These are phyloP conservation scores for Aselliscus stoliczkanus DNA, from an alignment of 2,797 vertebrate species.

Conservation along the genomic window DNA sequence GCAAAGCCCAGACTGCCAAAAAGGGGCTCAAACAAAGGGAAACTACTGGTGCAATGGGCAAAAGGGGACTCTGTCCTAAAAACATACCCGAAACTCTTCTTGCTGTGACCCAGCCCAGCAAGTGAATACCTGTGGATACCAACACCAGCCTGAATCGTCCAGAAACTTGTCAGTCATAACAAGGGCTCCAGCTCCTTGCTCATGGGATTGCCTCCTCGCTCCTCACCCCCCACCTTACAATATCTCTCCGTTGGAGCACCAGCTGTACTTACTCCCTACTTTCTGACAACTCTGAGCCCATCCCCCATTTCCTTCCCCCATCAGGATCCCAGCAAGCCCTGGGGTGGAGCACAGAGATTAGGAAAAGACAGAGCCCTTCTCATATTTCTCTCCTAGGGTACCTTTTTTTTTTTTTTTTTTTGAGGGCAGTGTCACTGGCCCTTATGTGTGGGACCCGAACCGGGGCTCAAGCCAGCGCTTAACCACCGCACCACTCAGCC, in stretches of 20 bases:
- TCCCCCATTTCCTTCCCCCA: too few species aligned
- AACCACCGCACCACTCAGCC: too few species aligned
- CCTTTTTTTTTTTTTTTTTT: too few species aligned
- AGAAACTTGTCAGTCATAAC: neutral
- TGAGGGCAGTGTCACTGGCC: too few species aligned
- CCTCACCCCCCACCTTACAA: too few species aligned
- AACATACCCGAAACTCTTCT: neutral
- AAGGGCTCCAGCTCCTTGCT: neutral
- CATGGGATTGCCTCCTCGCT: fast-evolving
- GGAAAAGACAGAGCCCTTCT: neutral
- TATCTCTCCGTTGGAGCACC: neutral
- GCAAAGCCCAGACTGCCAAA: neutral
- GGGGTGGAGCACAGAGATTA: neutral
- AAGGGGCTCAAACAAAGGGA: neutral
- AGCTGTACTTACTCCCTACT: neutral
- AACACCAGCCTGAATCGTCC: neutral
- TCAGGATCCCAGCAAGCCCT: neutral
- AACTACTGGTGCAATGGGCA: neutral
- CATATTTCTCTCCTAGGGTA: neutral
- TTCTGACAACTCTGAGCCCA: too few species aligned
- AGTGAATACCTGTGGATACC: neutral
- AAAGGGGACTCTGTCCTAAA: neutral
- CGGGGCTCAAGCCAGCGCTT: too few species aligned
- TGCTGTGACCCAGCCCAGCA: neutral
- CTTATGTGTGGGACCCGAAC: too few species aligned